These are phyloP conservation scores for Camelus dromedarius DNA, from an alignment of 2,113 vertebrate species.

Conservation along the genomic window DNA sequence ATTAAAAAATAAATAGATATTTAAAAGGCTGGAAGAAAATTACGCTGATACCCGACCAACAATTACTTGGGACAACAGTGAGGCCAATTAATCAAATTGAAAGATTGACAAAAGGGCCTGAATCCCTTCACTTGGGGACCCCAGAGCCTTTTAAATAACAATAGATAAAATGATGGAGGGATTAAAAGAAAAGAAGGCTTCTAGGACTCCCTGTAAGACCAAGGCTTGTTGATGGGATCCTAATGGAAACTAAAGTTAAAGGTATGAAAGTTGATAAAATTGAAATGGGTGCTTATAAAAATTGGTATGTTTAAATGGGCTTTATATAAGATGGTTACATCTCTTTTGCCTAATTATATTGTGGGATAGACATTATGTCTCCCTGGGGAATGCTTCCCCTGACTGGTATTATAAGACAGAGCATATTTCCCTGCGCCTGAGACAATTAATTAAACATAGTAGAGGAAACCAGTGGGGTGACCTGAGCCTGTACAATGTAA, in stretches of 20 bases:
- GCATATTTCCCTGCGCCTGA: background rate
- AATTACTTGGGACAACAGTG: background rate
- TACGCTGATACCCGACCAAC: background rate
- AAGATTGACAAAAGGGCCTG: background rate
- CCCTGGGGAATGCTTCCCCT: background rate
- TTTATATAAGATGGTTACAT: background rate
- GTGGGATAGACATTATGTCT: background rate
- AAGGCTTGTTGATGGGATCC: background rate
- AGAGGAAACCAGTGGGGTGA: background rate
- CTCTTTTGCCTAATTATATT: background rate
- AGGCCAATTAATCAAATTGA: background rate
- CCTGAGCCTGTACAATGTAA: background rate
- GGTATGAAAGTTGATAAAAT: background rate
- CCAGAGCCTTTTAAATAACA: background rate
- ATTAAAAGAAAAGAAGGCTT: background rate
- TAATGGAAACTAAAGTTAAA: background rate
- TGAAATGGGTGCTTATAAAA: background rate
- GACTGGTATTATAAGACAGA: background rate
- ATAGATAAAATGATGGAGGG: too few species aligned
- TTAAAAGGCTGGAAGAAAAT: background rate
- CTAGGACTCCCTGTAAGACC: background rate
- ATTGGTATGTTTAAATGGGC: background rate
- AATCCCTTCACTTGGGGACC: background rate
- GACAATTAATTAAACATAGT: background rate
- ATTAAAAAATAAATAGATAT: background rate